Evolutionary conservation across 1,140 invertebrate genomes (phyloP), one percentile per base, ranked within the genome.

Genomic region (Nylanderia fulva): DNA sequence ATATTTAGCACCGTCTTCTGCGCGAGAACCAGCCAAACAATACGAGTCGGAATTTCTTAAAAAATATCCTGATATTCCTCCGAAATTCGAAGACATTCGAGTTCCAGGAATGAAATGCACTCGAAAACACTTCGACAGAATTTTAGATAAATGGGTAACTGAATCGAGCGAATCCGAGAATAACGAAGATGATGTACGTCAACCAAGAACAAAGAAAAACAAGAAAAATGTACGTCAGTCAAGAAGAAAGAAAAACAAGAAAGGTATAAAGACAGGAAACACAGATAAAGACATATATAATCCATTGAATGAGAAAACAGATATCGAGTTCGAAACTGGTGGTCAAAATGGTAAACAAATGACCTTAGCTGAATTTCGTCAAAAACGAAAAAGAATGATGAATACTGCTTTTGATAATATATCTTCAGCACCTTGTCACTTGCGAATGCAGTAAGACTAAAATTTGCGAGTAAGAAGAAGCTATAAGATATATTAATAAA

Each of bases 301-400:
- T 69, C 0, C 13, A 54, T 0, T 1, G 0, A 24, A 58, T 6
- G 36, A 56, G 36, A 56, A 0, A 24, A 64, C 0, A 24, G 76
- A 80, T 1, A 2, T 11, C 6, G 42, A 56, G 3, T 71, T 58
- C 5, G 33, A 58, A 45, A 71, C 21, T 29, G 45, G 33, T 33
- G 48, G 21, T 27, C 8, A 0, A 68, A 15, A 69, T 39, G 42
- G 63, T 42, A 56, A 42, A 58, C 33, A 21, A 36, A 58, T 71
- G 0, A 9, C 48, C 21, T 48, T 80, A 5, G 15, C 45, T 54
- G 24, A 54, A n/a, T 80, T 80, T 69, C 33, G 64, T 71, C 24
- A 21, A 1, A 69, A n/a, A 21, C 11, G 56, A 69, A 69, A n/a
- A 15, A 9, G 42, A 80, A 80, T 4, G 7, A 0, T 33, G 0